phyloP scores from a whole-genome alignment of 2,113 vertebrate genomes.

The Mohoua ochrocephala region DNA sequence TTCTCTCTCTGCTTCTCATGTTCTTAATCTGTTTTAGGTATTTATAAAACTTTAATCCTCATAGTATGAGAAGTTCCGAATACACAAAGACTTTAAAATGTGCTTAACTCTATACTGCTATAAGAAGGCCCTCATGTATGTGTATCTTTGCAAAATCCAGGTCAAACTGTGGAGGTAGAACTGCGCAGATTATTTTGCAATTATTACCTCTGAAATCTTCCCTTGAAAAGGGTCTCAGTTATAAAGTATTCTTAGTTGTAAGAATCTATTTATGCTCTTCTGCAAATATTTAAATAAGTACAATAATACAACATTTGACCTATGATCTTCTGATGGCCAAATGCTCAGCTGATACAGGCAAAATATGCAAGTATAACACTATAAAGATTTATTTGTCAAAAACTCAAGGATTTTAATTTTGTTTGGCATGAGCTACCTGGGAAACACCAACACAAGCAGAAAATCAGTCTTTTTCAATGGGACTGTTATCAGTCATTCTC shows the following conservation, averaged over 20 bases:
- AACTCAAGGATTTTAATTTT: background rate
- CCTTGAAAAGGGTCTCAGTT: background rate
- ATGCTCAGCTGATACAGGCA: background rate
- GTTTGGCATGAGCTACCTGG: background rate
- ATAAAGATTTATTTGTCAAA: background rate
- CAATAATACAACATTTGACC: background rate
- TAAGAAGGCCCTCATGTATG: background rate
- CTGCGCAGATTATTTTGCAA: background rate
- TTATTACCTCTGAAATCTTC: background rate
- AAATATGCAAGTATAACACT: background rate
- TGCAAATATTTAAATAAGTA: background rate
- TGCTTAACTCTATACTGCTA: background rate
- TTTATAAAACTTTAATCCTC: conserved; percentile 37
- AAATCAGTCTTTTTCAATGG: background rate
- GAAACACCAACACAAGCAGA: background rate
- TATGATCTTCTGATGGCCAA: background rate
- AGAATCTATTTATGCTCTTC: background rate
- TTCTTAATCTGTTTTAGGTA: conserved; percentile 29
- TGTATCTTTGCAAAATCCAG: background rate
- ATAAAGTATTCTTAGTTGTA: background rate
- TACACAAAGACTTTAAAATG: background rate
- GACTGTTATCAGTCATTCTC: background rate
- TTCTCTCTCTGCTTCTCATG: background rate
- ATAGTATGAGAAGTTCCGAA: background rate
- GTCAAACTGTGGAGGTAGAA: background rate